These are phyloP conservation scores for Callyntrura guangdongensis DNA, from an alignment of 2,888 invertebrate species.

Conservation along the genomic window DNA sequence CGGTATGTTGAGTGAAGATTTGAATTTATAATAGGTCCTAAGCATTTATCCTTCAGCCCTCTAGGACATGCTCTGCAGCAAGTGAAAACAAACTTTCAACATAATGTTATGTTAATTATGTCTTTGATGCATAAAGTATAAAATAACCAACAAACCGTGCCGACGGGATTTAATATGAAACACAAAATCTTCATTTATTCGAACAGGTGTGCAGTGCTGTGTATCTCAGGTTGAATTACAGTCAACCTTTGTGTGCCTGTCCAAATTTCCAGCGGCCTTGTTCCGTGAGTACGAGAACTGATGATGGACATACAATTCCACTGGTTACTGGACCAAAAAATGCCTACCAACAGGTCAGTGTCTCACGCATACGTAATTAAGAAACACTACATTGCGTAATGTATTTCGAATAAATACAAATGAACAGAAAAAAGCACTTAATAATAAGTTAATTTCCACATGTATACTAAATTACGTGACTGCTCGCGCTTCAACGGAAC, in stretches of 20 bases:
- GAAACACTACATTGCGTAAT: neutral
- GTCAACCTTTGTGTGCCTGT: slow-evolving; percentile 96
- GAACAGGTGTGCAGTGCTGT: slow-evolving; percentile 95
- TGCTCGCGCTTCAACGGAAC: neutral
- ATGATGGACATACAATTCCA: slow-evolving; percentile 96
- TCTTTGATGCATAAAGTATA: neutral
- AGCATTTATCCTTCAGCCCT: neutral
- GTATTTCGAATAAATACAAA: no score
- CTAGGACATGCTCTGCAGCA: slow-evolving; percentile 38
- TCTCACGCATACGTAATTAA: neutral
- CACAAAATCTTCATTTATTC: slow-evolving; percentile 55
- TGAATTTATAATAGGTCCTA: neutral
- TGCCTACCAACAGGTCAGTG: slow-evolving; percentile 67
- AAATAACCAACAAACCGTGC: neutral
- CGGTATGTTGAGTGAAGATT: neutral
- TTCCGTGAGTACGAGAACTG: slow-evolving; percentile 95
- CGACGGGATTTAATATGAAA: slow-evolving; percentile 15
- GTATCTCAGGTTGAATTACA: slow-evolving; percentile 96
- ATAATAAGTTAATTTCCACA: neutral
- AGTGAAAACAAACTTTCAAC: slow-evolving; percentile 76
- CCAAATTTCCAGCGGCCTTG: slow-evolving; percentile 96
- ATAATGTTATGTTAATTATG: slow-evolving; percentile 49
- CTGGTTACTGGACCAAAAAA: slow-evolving; percentile 92
- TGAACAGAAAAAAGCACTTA: neutral
- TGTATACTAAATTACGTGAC: slow-evolving; percentile 26